Base-by-base conservation (phyloP, 2,888 invertebrate genomes). In the Bellardia bayeri region DNA sequence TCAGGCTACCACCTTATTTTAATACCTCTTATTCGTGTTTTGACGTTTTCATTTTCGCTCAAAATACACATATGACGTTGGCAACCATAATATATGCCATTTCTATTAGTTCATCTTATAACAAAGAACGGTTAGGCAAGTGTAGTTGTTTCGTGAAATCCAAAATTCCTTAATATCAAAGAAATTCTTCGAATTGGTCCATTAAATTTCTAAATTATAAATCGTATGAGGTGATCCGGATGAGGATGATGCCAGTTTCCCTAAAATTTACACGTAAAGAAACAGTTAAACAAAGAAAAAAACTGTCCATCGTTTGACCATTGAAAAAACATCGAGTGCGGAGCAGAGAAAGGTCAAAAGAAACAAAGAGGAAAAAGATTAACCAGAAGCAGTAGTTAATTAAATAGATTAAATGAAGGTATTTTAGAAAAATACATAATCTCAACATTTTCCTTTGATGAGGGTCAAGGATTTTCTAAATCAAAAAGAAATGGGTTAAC, bases 271-370 rank as follows among this genome's bases (percentile, higher is more conserved):
- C 69, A 75, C 74, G 79, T 75, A 72, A 61, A 82, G 87, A 87
- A 72, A 83, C 72, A 75, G 82, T 87, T 69, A 87, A 84, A 82
- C 84, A 84, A 85, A 87, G 87, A 75, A 85, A 75, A 82, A 85
- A 87, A 63, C 79, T 87, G 82, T 75, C 64, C 69, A 81, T 81
- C 13, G 85, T 85, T 85, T 87, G 87, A 87, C 85, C 75, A 75
- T 58, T 58, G 81, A 66, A 82, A 81, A 75, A 82, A 40, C 69
- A 61, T 68, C 51, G 56, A 45, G 81, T 82, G 72, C 13, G 61
- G 51, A 61, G 72, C 56, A 54, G n/a, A 69, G 56, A 74, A 80
- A 79, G 82, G 64, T 85, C 72, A 85, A 85, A 82, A 68, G 81
- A 56, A 74, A 61, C 42, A 58, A 33, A 42, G n/a, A 66, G 45